Conservation (phyloP, 2,113 vertebrate species). For the Myotis brandtii region DNA sequence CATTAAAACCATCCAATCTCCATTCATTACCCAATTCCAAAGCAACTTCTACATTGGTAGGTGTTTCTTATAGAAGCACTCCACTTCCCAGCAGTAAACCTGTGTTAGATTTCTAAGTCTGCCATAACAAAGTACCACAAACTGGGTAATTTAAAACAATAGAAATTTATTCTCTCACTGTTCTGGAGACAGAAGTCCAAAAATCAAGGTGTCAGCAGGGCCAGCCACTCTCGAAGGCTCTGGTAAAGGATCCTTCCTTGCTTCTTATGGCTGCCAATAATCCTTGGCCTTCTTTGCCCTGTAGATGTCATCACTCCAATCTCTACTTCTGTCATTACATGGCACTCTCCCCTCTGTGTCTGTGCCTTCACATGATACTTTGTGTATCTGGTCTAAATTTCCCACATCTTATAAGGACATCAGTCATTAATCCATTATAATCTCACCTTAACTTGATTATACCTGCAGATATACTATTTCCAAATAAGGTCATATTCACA, state of each 20-base stretch:
- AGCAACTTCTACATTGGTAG: not conserved
- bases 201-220: not conserved
- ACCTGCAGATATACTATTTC: not conserved
- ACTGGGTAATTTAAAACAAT: not conserved
- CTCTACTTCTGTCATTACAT: not conserved
- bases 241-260: not conserved
- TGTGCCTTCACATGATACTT: not conserved
- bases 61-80: not conserved
- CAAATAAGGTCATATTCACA: constrained; percentile 27
- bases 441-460: not conserved
- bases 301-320: not conserved
- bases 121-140: not conserved
- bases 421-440: not conserved
- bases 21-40: not conserved
- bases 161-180: not conserved
- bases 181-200: not conserved
- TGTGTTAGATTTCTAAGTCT: not conserved
- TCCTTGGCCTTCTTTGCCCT: not conserved
- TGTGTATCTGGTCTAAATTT: not conserved
- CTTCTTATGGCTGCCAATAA: not conserved
- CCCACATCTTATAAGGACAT: not conserved
- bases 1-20: not conserved
- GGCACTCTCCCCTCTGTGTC: not conserved
- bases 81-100: not conserved
- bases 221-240: not conserved